phyloP scores from a whole-genome alignment of 2,888 invertebrate genomes.

The Asteroscopus sphinx region DNA sequence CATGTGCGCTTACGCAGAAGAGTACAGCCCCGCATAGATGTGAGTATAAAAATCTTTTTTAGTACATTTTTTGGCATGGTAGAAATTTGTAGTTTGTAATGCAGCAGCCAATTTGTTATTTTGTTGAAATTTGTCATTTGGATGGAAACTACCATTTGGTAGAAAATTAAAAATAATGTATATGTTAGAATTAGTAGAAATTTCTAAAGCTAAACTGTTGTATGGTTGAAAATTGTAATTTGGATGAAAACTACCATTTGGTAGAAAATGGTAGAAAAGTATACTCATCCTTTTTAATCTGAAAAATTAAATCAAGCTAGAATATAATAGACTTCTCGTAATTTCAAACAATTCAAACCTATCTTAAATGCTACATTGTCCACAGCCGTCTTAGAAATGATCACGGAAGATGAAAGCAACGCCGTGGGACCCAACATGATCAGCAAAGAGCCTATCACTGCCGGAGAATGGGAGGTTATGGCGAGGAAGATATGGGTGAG shows the following conservation, averaged over 20 bases:
- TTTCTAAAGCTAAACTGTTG: too few species aligned
- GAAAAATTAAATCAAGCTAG: background rate
- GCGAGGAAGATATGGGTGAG: conserved; percentile 95
- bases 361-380: conserved; percentile 3
- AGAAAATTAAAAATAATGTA: conserved; percentile 2
- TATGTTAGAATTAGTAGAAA: too few species aligned
- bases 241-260: background rate
- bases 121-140: conserved; percentile 3
- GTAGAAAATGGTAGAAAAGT: conserved; percentile 1
- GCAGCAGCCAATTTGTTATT: background rate
- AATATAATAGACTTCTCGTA: too few species aligned
- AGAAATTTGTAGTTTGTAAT: conserved; percentile 4
- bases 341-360: too few species aligned
- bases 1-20: conserved; percentile 87
- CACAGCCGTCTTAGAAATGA: conserved; percentile 81
- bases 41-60: conserved; percentile 37
- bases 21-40: conserved; percentile 52
- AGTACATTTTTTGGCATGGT: too few species aligned
- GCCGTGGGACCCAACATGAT: conserved; percentile 90
- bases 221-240: conserved; percentile 2
- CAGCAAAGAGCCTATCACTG: conserved; percentile 94
- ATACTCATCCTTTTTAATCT: background rate
- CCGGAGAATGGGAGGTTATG: conserved; percentile 98
- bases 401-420: conserved; percentile 79
- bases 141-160: too few species aligned